Evolutionary conservation across 2,113 vertebrate genomes (phyloP).

Genomic region (Chaetorhynchus papuensis): DNA sequence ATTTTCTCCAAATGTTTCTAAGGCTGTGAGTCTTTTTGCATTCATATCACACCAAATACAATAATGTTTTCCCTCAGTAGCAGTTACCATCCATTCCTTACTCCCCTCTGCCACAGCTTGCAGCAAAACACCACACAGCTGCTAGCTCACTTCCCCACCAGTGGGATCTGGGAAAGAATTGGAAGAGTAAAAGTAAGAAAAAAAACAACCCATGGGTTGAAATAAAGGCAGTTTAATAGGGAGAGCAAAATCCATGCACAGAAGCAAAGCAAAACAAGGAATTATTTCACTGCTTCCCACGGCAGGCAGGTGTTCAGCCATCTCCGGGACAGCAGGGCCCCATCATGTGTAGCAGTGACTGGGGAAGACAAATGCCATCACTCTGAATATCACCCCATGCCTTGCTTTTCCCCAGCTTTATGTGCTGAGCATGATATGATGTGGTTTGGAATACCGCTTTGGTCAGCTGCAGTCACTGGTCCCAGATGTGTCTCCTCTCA

Average conservation of each 20-base stretch:
- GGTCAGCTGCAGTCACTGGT: not conserved
- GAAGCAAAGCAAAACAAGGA: not conserved
- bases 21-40: not conserved
- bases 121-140: not conserved
- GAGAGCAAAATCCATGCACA: not conserved
- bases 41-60: not conserved
- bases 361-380: not conserved
- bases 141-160: not conserved
- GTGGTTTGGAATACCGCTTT: not conserved
- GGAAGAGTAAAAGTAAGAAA: not conserved
- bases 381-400: not conserved
- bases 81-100: not conserved
- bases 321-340: not conserved
- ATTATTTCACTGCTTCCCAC: not conserved
- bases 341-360: accelerated
- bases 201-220: not conserved
- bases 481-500: not conserved
- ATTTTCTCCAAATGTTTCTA: not conserved
- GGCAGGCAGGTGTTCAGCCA: not conserved
- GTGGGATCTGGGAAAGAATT: not conserved
- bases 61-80: not conserved
- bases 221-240: not conserved
- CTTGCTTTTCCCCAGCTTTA: not conserved
- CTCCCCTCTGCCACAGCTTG: not conserved
- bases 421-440: not conserved